Conservation (phyloP, 2,113 vertebrate species). For the Colaptes auratus region DNA sequence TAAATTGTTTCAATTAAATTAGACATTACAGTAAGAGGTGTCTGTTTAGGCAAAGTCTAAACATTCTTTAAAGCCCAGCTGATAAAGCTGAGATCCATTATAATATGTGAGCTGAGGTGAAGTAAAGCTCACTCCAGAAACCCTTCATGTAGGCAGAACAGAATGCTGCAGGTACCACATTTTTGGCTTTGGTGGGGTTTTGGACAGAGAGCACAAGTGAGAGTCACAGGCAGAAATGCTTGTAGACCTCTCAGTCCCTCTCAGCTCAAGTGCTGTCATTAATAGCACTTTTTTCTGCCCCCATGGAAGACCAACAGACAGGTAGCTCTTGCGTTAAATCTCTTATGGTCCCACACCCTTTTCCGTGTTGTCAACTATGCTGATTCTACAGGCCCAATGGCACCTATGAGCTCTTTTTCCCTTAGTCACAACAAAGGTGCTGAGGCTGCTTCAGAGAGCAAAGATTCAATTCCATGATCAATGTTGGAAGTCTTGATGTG, state of each 20-base stretch:
- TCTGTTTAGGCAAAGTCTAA: not conserved
- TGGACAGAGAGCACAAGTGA: not conserved
- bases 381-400: not conserved
- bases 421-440: rapidly evolving
- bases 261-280: not conserved
- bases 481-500: not conserved
- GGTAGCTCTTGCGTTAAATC: not conserved
- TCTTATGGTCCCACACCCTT: not conserved
- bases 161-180: rapidly evolving
- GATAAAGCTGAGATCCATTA: not conserved
- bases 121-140: not conserved
- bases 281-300: not conserved
- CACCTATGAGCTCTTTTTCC: not conserved
- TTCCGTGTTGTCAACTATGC: not conserved
- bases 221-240: not conserved
- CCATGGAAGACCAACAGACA: not conserved
- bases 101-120: not conserved
- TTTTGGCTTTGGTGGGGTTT: not conserved
- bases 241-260: not conserved
- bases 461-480: not conserved
- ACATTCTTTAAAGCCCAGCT: not conserved
- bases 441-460: not conserved
- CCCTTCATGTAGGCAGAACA: not conserved
- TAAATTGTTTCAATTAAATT: not conserved
- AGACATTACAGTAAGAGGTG: not conserved